Conservation (phyloP, 92 coral and sea anemone genomes). For the Nematostella vectensis region DNA sequence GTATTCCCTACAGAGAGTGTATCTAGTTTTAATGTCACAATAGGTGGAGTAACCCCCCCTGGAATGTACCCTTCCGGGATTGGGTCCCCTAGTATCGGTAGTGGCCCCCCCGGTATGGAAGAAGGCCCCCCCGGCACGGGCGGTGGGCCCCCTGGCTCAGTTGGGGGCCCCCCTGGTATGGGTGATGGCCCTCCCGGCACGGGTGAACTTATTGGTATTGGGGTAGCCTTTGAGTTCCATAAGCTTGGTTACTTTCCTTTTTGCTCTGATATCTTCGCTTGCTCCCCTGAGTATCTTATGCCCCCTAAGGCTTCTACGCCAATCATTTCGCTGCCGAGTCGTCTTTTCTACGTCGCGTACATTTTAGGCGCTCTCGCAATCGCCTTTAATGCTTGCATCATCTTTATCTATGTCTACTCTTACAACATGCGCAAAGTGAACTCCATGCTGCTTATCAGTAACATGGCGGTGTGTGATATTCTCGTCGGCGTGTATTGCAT, state of each 20-base stretch:
- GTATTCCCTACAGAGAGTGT: neutral
- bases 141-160: neutral
- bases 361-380: slow-evolving; percentile 18
- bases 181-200: neutral
- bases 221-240: neutral
- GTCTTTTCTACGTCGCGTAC: slow-evolving; percentile 19
- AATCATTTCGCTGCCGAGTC: slow-evolving; percentile 1
- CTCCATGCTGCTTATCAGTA: slow-evolving; percentile 29
- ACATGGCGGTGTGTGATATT: slow-evolving; percentile 27
- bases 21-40: neutral
- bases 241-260: slow-evolving; percentile 1
- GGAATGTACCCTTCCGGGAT: neutral
- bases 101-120: neutral
- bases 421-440: slow-evolving; percentile 23
- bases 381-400: slow-evolving; percentile 11
- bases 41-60: neutral
- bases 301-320: neutral
- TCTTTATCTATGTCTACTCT: slow-evolving; percentile 19
- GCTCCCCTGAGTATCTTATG: neutral
- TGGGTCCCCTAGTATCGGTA: neutral
- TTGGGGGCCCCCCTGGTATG: neutral
- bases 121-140: neutral
- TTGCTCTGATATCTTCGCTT: neutral
- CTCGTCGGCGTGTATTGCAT: slow-evolving; percentile 21
- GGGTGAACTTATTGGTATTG: neutral